Evolutionary conservation across 2,888 invertebrate genomes (phyloP).

Genomic region (Diarsia mendica): DNA sequence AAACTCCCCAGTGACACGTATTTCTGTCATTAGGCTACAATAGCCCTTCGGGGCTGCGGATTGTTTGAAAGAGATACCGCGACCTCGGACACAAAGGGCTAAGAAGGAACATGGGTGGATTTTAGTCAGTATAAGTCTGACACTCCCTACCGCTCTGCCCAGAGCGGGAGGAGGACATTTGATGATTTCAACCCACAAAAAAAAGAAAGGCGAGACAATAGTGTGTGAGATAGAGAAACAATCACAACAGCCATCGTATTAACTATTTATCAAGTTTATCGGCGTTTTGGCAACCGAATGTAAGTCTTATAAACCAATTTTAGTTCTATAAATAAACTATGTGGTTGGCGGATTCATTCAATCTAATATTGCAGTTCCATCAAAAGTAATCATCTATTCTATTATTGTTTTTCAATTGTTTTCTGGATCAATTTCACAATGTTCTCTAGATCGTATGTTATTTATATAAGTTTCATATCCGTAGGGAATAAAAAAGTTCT

Average conservation of each 20-base stretch:
- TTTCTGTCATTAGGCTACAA: no score
- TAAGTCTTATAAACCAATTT: background rate
- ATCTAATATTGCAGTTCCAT: background rate
- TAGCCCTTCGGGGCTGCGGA: no score
- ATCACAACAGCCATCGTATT: background rate
- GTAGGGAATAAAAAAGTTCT: background rate
- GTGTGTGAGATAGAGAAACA: background rate
- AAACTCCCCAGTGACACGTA: no score
- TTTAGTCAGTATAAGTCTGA: no score
- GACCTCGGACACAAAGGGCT: no score
- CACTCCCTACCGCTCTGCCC: no score
- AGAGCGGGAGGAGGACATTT: no score
- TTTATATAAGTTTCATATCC: background rate
- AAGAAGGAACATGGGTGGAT: no score
- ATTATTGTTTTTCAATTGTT: slow-evolving; percentile 17
- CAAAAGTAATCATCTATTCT: background rate
- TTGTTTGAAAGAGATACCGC: no score
- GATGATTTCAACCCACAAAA: no score
- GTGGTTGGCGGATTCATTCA: background rate
- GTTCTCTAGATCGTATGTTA: background rate
- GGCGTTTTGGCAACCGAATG: background rate
- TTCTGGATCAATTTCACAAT: slow-evolving; percentile 11
- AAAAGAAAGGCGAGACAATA: no score
- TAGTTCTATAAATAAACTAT: slow-evolving; percentile 6
- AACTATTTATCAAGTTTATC: background rate